Evolutionary conservation across 2,888 invertebrate genomes (phyloP), one percentile per base, ranked within the genome.

Genomic region (Cremastinae sp.): DNA sequence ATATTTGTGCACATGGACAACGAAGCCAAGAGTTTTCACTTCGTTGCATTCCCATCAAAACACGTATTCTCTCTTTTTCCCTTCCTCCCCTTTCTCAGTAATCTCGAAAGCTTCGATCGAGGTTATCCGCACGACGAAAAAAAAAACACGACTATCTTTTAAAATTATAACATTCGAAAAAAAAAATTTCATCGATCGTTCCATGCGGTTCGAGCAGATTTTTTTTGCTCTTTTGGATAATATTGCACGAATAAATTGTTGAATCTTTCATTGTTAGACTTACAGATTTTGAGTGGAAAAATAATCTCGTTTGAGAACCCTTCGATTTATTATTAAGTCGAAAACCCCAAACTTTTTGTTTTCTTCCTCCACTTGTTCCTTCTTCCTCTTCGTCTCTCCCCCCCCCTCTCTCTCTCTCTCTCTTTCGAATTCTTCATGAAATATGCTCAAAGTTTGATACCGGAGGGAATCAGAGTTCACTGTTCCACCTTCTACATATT

Each of bases 251-350:
- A 28, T 28, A 28, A 28, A 28, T 28, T 2, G 5, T 28, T 5
- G 28, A 41, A 59, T 45, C 9, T 41, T 43, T 12, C 12, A 12
- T 14, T 22, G 43, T n/a, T 9, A 22, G 41, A 22, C 9, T 9
- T 41, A 7, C 28, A 59, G 20, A 0, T 41, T 28, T 12, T 18
- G 43, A 43, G 10, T 9, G 41, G 54, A 43, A 51, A 65, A 18
- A 16, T 2, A 38, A 16, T 12, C 22, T 54, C 41, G 34, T 28
- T 16, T 14, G 43, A 7, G 16, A 53, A 51, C 41, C 22, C n/a
- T 43, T 65, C 53, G 18, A 65, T 65, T 43, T 54, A 65, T 65
- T 43, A 54, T 54, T 41, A 9, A 54, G 28, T 53, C 16, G 41
- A 41, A 41, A 12, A 28, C 54, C 53, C 43, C 18, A 54, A 28